A percentile compares a stretch with the other conserved stretches of the same genome.
These are phyloP conservation scores for Diorhabda sublineata DNA, from an alignment of 1,140 invertebrate species.

Conservation along the genomic window DNA sequence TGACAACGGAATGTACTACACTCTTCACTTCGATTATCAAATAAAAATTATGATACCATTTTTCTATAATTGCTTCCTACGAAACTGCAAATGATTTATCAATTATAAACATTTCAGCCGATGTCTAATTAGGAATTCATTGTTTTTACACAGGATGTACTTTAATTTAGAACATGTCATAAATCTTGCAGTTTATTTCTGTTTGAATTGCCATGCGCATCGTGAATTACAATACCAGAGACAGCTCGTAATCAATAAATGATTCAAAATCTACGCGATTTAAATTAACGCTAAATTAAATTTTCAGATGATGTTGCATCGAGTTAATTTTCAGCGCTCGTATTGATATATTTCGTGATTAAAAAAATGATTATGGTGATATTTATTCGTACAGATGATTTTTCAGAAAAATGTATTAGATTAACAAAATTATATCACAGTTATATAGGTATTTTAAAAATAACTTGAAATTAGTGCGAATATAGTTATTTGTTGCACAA, in stretches of 20 bases:
- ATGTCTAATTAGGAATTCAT: slow-evolving; percentile 20
- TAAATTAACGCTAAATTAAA: slow-evolving; percentile 38
- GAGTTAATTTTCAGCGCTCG: slow-evolving; percentile 19
- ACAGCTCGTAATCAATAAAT: slow-evolving; percentile 24
- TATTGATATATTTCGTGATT: slow-evolving; percentile 17
- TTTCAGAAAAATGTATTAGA: too few species aligned
- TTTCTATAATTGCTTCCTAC: not conserved
- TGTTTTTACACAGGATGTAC: slow-evolving; percentile 19
- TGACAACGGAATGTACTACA: too few species aligned
- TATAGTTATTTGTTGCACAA: too few species aligned
- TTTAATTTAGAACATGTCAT: slow-evolving; percentile 10
- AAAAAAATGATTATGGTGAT: too few species aligned
- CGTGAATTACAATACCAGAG: slow-evolving; percentile 16
- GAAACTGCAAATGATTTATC: slow-evolving; percentile 11
- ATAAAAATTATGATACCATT: too few species aligned
- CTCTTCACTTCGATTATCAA: too few species aligned
- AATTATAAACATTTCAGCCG: slow-evolving; percentile 12
- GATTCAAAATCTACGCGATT: slow-evolving; percentile 29
- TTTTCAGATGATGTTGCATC: slow-evolving; percentile 24
- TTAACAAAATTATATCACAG: too few species aligned
- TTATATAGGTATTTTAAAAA: too few species aligned
- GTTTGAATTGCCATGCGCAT: slow-evolving; percentile 18
- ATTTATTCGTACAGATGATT: too few species aligned
- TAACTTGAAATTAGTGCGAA: too few species aligned
- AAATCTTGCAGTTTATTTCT: slow-evolving; percentile 16